Conservation (phyloP, 2,113 vertebrate genomes). For the Grus americana region DNA sequence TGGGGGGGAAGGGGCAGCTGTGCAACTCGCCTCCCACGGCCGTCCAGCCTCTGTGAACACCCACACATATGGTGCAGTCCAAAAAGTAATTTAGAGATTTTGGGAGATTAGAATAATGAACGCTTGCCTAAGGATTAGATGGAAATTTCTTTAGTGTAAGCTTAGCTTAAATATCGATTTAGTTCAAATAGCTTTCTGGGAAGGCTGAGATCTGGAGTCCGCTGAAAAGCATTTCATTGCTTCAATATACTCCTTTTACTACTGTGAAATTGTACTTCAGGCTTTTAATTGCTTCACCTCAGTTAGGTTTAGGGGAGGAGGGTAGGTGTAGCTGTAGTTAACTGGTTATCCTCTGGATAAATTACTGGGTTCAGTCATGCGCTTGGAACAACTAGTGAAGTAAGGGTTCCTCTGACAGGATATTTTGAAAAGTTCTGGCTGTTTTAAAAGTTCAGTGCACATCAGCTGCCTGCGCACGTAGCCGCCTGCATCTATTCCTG, state of each 20-base stretch:
- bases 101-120: neutral
- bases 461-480: neutral
- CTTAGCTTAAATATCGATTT: neutral
- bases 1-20: neutral
- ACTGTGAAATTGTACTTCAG: neutral
- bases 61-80: neutral
- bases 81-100: neutral
- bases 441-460: neutral
- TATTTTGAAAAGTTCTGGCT: neutral
- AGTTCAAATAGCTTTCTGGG: neutral
- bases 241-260: neutral
- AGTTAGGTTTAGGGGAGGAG: neutral
- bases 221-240: neutral
- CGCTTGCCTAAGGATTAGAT: neutral
- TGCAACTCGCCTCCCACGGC: accelerated
- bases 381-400: neutral
- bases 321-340: neutral
- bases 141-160: neutral
- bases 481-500: neutral
- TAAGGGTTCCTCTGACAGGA: neutral
- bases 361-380: accelerated
- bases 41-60: neutral
- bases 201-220: neutral
- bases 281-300: neutral
- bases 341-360: neutral